phyloP scores from a whole-genome alignment of 2,888 invertebrate genomes.

The Phanerotoma sp. region DNA sequence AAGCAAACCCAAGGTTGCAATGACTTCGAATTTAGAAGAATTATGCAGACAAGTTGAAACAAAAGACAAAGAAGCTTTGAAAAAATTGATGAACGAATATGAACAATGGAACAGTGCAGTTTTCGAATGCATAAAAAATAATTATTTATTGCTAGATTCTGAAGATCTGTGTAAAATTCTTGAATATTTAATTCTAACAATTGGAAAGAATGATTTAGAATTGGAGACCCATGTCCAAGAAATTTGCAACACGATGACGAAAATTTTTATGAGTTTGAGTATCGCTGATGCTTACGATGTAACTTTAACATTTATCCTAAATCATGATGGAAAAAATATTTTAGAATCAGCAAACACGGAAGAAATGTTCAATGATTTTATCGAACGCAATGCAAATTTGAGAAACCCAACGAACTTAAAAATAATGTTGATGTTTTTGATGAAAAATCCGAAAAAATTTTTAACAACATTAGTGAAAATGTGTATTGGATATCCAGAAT shows the following conservation, averaged over 20 bases:
- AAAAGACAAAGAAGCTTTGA: slow-evolving; percentile 36
- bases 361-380: slow-evolving; percentile 38
- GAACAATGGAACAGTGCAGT: slow-evolving; percentile 43
- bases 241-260: slow-evolving; percentile 32
- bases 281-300: slow-evolving; percentile 39
- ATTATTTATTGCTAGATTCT: slow-evolving; percentile 33
- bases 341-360: slow-evolving; percentile 37
- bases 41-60: slow-evolving; percentile 33
- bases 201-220: slow-evolving; percentile 23
- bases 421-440: slow-evolving; percentile 34
- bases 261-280: slow-evolving; percentile 35
- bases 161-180: slow-evolving; percentile 40
- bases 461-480: slow-evolving; percentile 44
- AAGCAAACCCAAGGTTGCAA: slow-evolving; percentile 36
- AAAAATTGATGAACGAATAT: slow-evolving; percentile 40
- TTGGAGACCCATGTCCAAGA: slow-evolving; percentile 33
- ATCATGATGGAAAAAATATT: slow-evolving; percentile 37
- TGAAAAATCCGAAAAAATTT: slow-evolving; percentile 41
- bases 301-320: slow-evolving; percentile 38
- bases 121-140: slow-evolving; percentile 34
- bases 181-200: slow-evolving; percentile 39
- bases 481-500: slow-evolving; percentile 40
- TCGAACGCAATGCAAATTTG: slow-evolving; percentile 37
- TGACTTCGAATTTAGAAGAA: slow-evolving; percentile 36
- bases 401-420: slow-evolving; percentile 29